A percentile compares a stretch with the other conserved stretches of the same genome.
Evolutionary conservation across 2,888 invertebrate genomes (phyloP).

Genomic region (Stenolophus ochropezus): DNA sequence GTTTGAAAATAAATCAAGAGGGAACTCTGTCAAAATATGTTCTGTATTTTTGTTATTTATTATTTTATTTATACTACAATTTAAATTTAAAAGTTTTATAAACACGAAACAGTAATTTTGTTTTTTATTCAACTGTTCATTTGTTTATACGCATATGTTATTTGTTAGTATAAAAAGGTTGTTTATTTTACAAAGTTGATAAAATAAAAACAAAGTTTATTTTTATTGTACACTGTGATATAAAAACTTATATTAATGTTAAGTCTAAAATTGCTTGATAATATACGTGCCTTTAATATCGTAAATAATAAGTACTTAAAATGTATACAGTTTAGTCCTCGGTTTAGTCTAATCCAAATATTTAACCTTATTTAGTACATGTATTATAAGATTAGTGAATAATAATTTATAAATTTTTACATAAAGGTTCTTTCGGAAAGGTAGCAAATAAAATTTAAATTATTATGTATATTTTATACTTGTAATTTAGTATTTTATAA

Average conservation of each 20-base stretch:
- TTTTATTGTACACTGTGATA: neutral
- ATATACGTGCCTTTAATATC: neutral
- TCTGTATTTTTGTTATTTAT: neutral
- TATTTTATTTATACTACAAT: neutral
- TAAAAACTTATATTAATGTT: no score
- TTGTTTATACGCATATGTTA: neutral
- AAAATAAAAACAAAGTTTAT: neutral
- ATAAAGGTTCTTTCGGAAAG: no score
- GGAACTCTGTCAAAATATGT: neutral
- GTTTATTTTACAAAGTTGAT: neutral
- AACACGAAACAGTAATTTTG: neutral
- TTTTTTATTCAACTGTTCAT: neutral
- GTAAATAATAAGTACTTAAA: neutral
- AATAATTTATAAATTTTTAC: no score
- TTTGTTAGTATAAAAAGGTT: neutral
- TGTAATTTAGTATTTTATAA: no score
- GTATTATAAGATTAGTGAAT: no score
- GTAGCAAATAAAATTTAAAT: no score
- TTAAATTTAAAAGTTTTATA: neutral
- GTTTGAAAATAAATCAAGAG: no score
- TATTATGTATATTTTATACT: no score
- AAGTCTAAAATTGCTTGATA: no score
- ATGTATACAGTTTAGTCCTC: no score
- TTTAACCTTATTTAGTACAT: no score
- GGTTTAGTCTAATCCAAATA: no score